Evolutionary conservation across 2,113 vertebrate species (phyloP).

Genomic region (Grallaria varia): DNA sequence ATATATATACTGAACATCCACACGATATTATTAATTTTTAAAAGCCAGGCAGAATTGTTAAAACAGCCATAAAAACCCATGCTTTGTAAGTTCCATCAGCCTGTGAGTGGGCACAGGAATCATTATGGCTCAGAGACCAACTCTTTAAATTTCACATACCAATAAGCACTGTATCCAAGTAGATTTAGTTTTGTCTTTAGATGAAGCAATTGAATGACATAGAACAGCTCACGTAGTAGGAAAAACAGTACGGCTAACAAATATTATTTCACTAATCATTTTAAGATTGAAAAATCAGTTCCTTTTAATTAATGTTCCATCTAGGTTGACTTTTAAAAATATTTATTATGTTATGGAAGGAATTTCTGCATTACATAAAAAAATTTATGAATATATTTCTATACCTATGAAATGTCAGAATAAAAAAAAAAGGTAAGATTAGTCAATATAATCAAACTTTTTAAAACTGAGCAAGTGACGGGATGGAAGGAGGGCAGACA

Average conservation of each 20-base stretch:
- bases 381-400: neutral
- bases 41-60: neutral
- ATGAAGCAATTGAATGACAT: neutral
- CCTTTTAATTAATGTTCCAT: neutral
- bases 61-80: neutral
- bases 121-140: neutral
- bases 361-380: neutral
- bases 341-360: neutral
- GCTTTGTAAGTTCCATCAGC: neutral
- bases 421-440: neutral
- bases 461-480: neutral
- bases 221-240: neutral
- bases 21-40: slow-evolving; percentile 9
- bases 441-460: neutral
- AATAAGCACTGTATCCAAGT: neutral
- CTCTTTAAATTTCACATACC: neutral
- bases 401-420: neutral
- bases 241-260: neutral
- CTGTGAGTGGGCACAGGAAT: neutral
- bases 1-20: neutral
- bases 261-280: neutral
- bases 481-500: neutral
- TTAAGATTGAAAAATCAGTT: neutral
- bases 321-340: neutral
- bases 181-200: neutral